Evolutionary conservation across 2,888 invertebrate genomes (phyloP).

Genomic region (Caenorhabditis japonica): DNA sequence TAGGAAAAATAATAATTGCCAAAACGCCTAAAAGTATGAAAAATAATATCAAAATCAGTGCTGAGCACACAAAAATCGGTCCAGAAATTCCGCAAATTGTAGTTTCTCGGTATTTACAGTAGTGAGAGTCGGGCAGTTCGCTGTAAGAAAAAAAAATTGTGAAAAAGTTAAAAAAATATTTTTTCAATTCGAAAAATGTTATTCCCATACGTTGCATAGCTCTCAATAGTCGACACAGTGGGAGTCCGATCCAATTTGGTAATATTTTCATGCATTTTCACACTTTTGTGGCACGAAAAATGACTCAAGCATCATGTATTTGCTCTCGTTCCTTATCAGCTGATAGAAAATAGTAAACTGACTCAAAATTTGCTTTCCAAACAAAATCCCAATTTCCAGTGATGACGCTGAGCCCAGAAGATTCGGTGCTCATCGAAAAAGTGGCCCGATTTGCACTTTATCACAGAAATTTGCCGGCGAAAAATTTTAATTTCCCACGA

Average conservation of each 20-base stretch:
- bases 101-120: constrained; percentile 28
- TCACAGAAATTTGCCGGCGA: neutral
- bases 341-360: constrained; percentile 9
- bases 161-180: neutral
- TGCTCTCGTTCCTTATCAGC: constrained; percentile 26
- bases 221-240: constrained; percentile 22
- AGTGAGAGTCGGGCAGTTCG: constrained; percentile 38
- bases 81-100: constrained; percentile 44
- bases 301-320: constrained; percentile 25
- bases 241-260: constrained; percentile 12
- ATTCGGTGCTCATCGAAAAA: neutral
- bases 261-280: neutral
- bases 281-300: constrained; percentile 2
- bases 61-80: constrained; percentile 19
- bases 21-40: constrained; percentile 29
- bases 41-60: constrained; percentile 32
- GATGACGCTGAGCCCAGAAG: neutral
- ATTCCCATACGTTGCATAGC: constrained; percentile 38
- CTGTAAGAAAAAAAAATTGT: constrained; percentile 39
- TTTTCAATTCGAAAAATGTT: neutral
- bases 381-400: too few species aligned
- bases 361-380: too few species aligned
- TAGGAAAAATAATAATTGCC: constrained; percentile 38
- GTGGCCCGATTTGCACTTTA: neutral
- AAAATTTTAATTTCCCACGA: neutral